Percentiles rank a stretch among this genome's conserved stretches.
Evolutionary conservation across 2,888 invertebrate species (phyloP).

Genomic region (Drosophila eohydei): DNA sequence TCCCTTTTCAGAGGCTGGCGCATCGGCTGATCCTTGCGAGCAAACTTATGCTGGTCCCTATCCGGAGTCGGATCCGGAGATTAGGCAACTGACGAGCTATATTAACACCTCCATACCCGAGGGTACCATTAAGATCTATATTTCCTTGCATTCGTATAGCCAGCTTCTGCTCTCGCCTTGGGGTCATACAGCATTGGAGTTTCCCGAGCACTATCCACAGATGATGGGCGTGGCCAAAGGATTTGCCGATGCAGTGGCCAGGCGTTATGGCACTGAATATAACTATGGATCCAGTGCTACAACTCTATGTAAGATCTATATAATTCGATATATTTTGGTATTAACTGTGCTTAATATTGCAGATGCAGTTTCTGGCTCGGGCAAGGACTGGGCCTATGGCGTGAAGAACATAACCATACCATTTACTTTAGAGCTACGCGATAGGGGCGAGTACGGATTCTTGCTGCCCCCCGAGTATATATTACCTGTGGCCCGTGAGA

Average conservation of each 20-base stretch:
- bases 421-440: constrained; percentile 88
- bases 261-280: constrained; percentile 86
- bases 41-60: constrained; percentile 86
- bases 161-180: constrained; percentile 88
- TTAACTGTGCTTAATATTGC: constrained; percentile 2
- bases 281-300: constrained; percentile 87
- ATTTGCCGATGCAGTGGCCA: constrained; percentile 86
- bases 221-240: constrained; percentile 86
- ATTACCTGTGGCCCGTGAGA: constrained; percentile 87
- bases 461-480: constrained; percentile 88
- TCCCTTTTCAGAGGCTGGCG: constrained; percentile 83
- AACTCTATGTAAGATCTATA: constrained; percentile 85
- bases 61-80: constrained; percentile 87
- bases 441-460: constrained; percentile 89
- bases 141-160: constrained; percentile 89
- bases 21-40: constrained; percentile 84
- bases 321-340: background rate
- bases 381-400: constrained; percentile 87
- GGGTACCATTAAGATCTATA: constrained; percentile 85
- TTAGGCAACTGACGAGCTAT: constrained; percentile 85
- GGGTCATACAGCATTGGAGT: constrained; percentile 85
- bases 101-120: constrained; percentile 84
- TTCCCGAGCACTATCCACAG: constrained; percentile 85
- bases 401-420: constrained; percentile 86
- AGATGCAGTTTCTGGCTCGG: constrained; percentile 85